Evolutionary conservation across 2,888 invertebrate genomes (phyloP), one percentile per base, ranked within the genome.

Genomic region (Trissolcus japonicus): DNA sequence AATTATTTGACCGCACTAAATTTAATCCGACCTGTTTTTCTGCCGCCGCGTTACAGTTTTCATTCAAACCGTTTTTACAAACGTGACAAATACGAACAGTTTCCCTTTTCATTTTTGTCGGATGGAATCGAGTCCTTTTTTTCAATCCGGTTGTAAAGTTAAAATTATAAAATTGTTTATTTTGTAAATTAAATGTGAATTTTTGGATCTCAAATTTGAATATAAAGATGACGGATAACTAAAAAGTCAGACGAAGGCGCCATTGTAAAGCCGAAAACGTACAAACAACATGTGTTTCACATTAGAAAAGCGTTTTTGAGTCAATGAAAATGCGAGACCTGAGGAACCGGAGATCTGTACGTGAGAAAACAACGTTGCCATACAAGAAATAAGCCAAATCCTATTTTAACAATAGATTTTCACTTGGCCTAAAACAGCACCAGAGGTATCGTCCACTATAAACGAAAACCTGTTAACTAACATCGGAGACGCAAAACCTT

Each of bases 1-100:
- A 54, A 59, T 55, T 48, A 50, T 62, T 56, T 62, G 61, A 55
- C 69, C 60, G 57, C 55, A 56, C 71, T 71, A 61, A 61, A 71
- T 62, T 71, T 57, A 21, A 54, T 48, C 54, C 25, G 35, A 11
- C 54, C 55, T 29, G 43, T 57, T 51, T 60, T 21, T 55, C 16
- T 43, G 16, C 11, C 35, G 56, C 41, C 17, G 40, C 62, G 53
- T 53, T 62, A 53, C 53, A 62, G 11, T 25, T 40, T 63, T 53
- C 55, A 46, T 63, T 55, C 63, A 63, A n/a, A 25, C 0, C 19
- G 21, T 7, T 4, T 41, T 46, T 17, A 35, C 35, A 9, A 14
- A 63, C 63, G 46, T 63, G 54, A 63, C 46, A 46, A 63, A 63
- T 46, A 63, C 17, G 46, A 13, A 55, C 46, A 29, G 40, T 61